These are phyloP conservation scores for Psilopsiagon aymara DNA, from an alignment of 2,113 vertebrate species.

Conservation along the genomic window DNA sequence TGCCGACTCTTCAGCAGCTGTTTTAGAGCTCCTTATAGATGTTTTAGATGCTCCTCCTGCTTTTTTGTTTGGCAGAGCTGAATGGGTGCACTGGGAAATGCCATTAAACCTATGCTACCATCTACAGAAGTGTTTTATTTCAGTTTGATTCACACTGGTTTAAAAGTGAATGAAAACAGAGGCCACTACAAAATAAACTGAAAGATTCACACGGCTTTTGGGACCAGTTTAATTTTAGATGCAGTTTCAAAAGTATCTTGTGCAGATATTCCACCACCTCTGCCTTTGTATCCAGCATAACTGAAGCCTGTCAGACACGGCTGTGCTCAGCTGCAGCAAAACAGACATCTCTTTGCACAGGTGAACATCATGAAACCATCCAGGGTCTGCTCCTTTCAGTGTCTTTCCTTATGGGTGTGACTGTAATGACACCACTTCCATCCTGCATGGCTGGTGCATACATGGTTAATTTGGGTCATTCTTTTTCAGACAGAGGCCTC, in stretches of 20 bases:
- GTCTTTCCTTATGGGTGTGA: not conserved
- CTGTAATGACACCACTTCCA: not conserved
- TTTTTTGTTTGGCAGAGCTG: not conserved
- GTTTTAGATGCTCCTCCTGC: not conserved
- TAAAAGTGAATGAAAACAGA: not conserved
- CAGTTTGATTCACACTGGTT: not conserved
- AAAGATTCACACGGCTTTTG: not conserved
- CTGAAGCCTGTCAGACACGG: not conserved
- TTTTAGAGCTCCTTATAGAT: not conserved
- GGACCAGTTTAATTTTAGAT: not conserved
- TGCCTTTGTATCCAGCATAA: not conserved
- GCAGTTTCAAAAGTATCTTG: rapidly evolving
- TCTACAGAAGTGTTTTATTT: not conserved
- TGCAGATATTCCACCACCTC: not conserved
- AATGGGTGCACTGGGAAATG: not conserved
- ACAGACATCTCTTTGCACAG: not conserved
- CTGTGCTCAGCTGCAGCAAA: not conserved
- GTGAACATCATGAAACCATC: not conserved
- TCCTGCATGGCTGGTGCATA: rapidly evolving
- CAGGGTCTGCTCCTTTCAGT: not conserved
- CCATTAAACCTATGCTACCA: not conserved
- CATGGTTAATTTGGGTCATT: not conserved
- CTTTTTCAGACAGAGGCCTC: not conserved
- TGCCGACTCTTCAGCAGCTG: not conserved
- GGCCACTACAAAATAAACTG: not conserved